These are phyloP conservation scores for Cichladusa arquata DNA, from an alignment of 2,113 vertebrate genomes.

Conservation along the genomic window DNA sequence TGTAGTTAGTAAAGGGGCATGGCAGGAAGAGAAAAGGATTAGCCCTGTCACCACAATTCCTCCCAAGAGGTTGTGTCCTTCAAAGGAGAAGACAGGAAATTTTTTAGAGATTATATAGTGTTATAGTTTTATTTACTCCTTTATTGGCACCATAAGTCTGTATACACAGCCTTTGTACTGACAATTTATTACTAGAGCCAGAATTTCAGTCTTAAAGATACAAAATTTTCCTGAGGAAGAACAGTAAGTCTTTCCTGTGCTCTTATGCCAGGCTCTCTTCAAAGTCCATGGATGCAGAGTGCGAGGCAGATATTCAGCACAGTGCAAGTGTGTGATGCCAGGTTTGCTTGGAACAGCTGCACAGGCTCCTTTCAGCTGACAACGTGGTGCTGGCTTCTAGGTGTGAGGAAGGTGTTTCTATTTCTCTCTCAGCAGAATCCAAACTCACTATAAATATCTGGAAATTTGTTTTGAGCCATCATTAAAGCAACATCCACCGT, in stretches of 20 bases:
- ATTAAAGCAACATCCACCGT: rapidly evolving
- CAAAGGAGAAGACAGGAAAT: not conserved
- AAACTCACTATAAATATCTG: not conserved
- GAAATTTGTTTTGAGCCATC: not conserved
- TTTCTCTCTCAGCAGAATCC: not conserved
- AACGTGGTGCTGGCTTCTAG: not conserved
- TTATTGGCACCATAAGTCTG: not conserved
- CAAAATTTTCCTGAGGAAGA: not conserved
- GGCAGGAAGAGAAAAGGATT: not conserved
- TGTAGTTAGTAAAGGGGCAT: not conserved
- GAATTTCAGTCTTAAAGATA: not conserved
- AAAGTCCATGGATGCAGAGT: not conserved
- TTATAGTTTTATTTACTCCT: not conserved
- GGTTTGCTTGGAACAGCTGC: not conserved
- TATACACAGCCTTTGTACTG: not conserved
- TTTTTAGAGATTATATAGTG: not conserved
- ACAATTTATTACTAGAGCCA: not conserved
- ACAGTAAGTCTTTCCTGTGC: not conserved
- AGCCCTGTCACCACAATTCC: not conserved
- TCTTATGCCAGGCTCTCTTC: not conserved
- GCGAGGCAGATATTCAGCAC: not conserved
- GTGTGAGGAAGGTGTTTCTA: not conserved
- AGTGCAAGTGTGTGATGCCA: not conserved
- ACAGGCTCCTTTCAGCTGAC: not conserved
- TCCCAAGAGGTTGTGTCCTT: not conserved